These are phyloP conservation scores for Odontocerum albicorne DNA, from an alignment of 2,888 invertebrate species.

Conservation along the genomic window DNA sequence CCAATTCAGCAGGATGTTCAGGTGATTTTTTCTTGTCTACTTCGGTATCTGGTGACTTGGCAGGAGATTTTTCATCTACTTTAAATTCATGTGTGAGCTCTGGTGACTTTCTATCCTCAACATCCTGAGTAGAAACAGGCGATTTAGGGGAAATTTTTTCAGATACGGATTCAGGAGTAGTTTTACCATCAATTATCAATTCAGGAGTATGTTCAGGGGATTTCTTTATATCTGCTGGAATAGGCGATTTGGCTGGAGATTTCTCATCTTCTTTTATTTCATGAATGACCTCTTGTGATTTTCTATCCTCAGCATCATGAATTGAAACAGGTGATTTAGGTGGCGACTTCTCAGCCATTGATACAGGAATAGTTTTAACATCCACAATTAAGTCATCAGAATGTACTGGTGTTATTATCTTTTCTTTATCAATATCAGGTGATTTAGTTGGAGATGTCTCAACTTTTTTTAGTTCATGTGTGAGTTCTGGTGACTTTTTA, in stretches of 20 bases:
- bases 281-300: no score
- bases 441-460: not conserved
- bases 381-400: no score
- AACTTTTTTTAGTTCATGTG: no score
- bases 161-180: not conserved
- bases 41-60: no score
- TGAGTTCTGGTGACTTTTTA: no score
- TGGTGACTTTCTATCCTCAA: not conserved
- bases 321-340: not conserved
- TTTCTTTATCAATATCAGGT: not conserved
- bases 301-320: no score
- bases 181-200: not conserved
- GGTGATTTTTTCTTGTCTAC: not conserved
- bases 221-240: constrained; percentile 35
- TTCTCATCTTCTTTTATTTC: not conserved
- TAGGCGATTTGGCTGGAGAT: constrained; percentile 21
- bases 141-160: no score
- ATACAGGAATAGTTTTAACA: not conserved
- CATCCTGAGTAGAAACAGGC: not conserved
- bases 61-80: constrained; percentile 18
- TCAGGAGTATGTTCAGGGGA: constrained; percentile 35
- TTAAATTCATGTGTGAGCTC: not conserved
- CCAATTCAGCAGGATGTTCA: no score
- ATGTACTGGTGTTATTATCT: not conserved
- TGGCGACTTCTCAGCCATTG: not conserved